Evolutionary conservation across 2,797 vertebrate genomes (phyloP).

Genomic region (Gallinago stenura): DNA sequence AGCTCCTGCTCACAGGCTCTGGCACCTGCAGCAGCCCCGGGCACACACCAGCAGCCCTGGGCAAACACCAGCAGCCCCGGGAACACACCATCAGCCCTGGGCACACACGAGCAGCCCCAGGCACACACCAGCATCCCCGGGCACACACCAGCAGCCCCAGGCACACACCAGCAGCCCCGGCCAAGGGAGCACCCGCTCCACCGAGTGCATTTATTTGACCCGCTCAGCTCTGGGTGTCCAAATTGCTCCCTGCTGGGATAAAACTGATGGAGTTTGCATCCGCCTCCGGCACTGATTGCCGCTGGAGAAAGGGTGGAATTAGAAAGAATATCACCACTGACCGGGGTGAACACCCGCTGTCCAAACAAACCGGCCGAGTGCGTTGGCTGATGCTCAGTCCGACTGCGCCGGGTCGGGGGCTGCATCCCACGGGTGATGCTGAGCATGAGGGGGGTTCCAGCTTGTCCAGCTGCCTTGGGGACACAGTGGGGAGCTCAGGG

Average conservation of each 20-base stretch:
- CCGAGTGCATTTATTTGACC: fast-evolving
- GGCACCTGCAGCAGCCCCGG: background rate
- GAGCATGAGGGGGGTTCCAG: fast-evolving
- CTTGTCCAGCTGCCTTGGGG: background rate
- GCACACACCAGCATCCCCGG: background rate
- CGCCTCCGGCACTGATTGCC: background rate
- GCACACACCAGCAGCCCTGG: no score
- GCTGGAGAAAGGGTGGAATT: background rate
- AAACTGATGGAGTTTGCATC: background rate
- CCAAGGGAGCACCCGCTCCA: fast-evolving
- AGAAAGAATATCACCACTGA: background rate
- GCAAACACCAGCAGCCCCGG: no score
- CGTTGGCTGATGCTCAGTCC: background rate
- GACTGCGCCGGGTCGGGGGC: background rate
- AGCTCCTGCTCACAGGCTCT: background rate
- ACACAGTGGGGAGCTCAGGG: fast-evolving
- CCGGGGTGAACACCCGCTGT: fast-evolving
- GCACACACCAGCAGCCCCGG: no score
- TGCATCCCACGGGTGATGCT: fast-evolving
- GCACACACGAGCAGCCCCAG: background rate
- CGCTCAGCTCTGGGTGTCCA: background rate
- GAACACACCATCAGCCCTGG: background rate
- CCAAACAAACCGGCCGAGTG: background rate
- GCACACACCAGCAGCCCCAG: background rate
- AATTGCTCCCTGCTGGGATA: background rate